These are phyloP conservation scores for Steinernema scapterisci DNA, from an alignment of 2,888 invertebrate genomes.

Conservation along the genomic window DNA sequence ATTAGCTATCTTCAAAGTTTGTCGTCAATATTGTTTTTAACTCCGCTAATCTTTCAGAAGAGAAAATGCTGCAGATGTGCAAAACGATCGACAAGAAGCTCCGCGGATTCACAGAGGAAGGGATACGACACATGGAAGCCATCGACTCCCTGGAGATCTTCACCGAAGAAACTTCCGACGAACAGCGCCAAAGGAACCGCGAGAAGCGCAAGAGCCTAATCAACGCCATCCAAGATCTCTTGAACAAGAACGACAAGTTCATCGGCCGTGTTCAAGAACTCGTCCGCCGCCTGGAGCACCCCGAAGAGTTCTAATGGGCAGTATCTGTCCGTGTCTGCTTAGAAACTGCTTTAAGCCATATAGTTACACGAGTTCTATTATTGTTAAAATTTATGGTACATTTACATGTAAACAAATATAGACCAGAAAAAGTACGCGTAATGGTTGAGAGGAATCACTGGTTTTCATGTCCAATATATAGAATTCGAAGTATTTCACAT, in stretches of 20 bases:
- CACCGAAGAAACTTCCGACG: conserved; percentile 49
- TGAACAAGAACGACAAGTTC: conserved; percentile 60
- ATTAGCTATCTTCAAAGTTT: too few species aligned
- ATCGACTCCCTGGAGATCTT: conserved; percentile 59
- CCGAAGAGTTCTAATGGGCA: not conserved
- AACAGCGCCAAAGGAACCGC: conserved; percentile 56
- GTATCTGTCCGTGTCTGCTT: too few species aligned
- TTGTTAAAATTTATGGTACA: too few species aligned
- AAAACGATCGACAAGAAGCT: conserved; percentile 56
- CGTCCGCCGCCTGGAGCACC: not conserved
- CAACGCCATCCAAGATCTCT: conserved; percentile 56
- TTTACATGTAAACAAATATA: conserved; percentile 7
- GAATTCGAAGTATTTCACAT: not conserved
- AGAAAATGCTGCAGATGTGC: conserved; percentile 55
- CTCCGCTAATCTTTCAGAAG: conserved; percentile 39
- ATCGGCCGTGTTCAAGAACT: conserved; percentile 29
- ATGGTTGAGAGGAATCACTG: conserved; percentile 22
- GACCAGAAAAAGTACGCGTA: conserved; percentile 14
- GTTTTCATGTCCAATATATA: not conserved
- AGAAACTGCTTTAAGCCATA: too few species aligned
- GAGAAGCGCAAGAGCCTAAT: conserved; percentile 61
- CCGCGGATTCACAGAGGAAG: conserved; percentile 53
- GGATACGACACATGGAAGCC: conserved; percentile 55
- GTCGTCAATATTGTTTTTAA: not conserved
- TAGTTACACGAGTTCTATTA: too few species aligned